These are phyloP conservation scores for Anas bahamensis DNA, from an alignment of 2,797 vertebrate species.

Conservation along the genomic window DNA sequence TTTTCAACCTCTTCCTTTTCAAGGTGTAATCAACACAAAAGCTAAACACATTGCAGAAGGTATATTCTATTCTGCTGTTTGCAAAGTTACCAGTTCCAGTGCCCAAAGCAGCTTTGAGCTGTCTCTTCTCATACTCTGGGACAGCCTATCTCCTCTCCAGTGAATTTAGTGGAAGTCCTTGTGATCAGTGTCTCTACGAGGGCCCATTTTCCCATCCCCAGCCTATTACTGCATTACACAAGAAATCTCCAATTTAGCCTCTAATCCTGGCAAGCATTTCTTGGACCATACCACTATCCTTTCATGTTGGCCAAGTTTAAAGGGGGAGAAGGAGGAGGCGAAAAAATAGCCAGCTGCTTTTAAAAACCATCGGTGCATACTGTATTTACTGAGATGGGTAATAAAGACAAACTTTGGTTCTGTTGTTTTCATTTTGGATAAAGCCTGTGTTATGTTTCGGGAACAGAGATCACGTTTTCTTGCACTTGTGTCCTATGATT, in stretches of 20 bases:
- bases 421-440: slow-evolving; percentile 24
- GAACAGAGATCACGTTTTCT: neutral
- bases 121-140: neutral
- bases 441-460: neutral
- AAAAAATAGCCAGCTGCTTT: slow-evolving; percentile 61
- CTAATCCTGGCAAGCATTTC: slow-evolving; percentile 66
- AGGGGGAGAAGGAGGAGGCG: slow-evolving; percentile 57
- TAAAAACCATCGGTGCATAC: slow-evolving; percentile 49
- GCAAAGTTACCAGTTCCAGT: neutral
- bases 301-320: slow-evolving; percentile 60
- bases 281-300: slow-evolving; percentile 37
- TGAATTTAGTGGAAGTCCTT: neutral
- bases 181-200: neutral
- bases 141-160: neutral
- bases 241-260: slow-evolving; percentile 54
- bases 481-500: slow-evolving; percentile 4
- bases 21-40: neutral
- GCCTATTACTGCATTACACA: neutral
- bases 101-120: neutral
- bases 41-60: accelerated
- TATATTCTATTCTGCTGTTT: neutral
- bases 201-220: neutral
- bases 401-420: neutral
- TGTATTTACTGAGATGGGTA: slow-evolving; percentile 23
- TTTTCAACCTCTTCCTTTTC: neutral